Evolutionary conservation across 2,888 invertebrate species (phyloP), one percentile per base, ranked within the genome.

Genomic region (Neelides folsomi): DNA sequence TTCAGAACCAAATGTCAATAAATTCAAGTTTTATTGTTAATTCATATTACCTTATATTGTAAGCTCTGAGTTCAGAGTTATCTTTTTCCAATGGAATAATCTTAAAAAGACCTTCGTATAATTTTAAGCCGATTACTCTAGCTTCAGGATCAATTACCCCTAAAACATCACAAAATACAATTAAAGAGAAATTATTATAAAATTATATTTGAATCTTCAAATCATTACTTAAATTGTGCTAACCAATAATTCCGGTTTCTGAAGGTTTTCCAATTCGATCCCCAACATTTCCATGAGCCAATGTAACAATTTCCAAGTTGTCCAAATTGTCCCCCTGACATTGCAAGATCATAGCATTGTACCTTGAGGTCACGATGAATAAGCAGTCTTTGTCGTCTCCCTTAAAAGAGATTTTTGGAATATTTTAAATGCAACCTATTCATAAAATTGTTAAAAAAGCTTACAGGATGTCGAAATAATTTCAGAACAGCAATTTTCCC

Each of bases 331-430:
- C 90, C 4, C 83, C 85, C 59, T 81, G 80, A 72, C 92, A 95
- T 72, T 94, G 93, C 58, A 98, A 72, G 67, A 98, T 93, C 87
- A 97, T 94, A 2, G 94, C 93, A 76, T 95, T 92, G 70, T 93
- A 92, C 43, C 94, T 81, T 43, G 83, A 80, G 6, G 98, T 98
- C 49, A 98, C 77, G 39, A 98, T 80, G 70, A 98, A 94, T 42
- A 98, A 75, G 52, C 89, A 74, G 71, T 97, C 94, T 71, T 93
- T 92, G 56, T 82, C 80, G 69, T 92, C 89, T 68, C 88, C 80
- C 89, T 90, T 71, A 50, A 76, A 75, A 60, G 56, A 52, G 49
- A 42, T 36, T 39, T n/a, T n/a, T n/a, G n/a, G n/a, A n/a, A n/a
- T n/a, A n/a, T n/a, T n/a, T n/a, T n/a, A n/a, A n/a, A n/a, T n/a